These are phyloP conservation scores for Amorpha juglandis DNA, from an alignment of 2,888 invertebrate genomes.

Conservation along the genomic window DNA sequence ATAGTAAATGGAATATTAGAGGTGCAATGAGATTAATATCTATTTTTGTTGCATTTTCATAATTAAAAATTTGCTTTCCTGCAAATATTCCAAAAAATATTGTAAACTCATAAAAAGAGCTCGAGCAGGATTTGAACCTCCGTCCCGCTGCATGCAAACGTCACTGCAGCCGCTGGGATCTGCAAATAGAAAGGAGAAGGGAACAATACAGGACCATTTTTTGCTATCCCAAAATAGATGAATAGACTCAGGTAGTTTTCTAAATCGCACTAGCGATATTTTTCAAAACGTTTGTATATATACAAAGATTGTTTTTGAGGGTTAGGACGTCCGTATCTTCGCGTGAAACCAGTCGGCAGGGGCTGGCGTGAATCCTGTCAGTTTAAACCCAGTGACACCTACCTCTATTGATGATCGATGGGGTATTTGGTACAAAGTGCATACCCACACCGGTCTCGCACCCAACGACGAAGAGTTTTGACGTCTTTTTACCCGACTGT, in stretches of 20 bases:
- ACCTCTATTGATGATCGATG: conserved; percentile 62
- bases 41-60: too few relatives aligned
- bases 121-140: not conserved
- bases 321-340: conserved; percentile 75
- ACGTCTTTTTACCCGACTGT: conserved; percentile 58
- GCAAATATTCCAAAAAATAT: not conserved
- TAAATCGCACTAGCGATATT: conserved; percentile 65
- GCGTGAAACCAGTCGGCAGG: conserved; percentile 67
- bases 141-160: not conserved
- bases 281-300: conserved; percentile 45
- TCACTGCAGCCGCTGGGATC: not conserved
- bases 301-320: conserved; percentile 31
- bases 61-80: not conserved
- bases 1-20: too few relatives aligned
- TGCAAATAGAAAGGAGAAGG: not conserved
- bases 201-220: conserved; percentile 29
- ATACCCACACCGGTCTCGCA: conserved; percentile 53
- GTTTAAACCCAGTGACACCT: conserved; percentile 55
- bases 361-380: conserved; percentile 62
- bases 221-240: conserved; percentile 53
- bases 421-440: conserved; percentile 74
- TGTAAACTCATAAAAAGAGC: not conserved
- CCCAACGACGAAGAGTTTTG: conserved; percentile 73
- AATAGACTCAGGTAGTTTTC: conserved; percentile 66
- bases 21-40: too few relatives aligned